A percentile compares a stretch with the other conserved stretches of the same genome.
These are phyloP conservation scores for Gila orcuttii DNA, from an alignment of 2,113 vertebrate genomes.

Conservation along the genomic window DNA sequence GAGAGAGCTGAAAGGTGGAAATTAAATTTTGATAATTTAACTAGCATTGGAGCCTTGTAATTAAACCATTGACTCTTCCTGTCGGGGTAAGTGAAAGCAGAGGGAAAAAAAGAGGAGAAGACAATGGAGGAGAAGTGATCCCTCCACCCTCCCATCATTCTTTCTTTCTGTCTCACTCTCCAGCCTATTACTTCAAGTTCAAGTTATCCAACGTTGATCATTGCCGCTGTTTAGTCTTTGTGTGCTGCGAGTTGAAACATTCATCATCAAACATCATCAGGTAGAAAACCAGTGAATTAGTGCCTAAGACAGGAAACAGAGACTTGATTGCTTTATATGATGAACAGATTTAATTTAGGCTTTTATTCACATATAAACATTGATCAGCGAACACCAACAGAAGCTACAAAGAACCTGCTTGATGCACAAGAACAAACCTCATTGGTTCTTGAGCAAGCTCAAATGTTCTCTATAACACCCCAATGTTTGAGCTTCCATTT, in stretches of 20 bases:
- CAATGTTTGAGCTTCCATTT: too few relatives aligned
- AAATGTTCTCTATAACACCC: too few relatives aligned
- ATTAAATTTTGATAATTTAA: slow-evolving; percentile 56
- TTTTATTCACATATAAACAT: too few relatives aligned
- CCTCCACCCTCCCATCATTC: slow-evolving; percentile 48
- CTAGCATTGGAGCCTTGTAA: slow-evolving; percentile 54
- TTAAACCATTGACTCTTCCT: slow-evolving; percentile 54
- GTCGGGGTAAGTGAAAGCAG: slow-evolving; percentile 16
- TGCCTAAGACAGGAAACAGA: too few relatives aligned
- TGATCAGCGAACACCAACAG: too few relatives aligned
- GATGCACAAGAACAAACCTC: too few relatives aligned
- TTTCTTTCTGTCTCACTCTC: slow-evolving; percentile 14
- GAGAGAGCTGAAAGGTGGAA: slow-evolving; percentile 54
- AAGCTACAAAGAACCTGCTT: too few relatives aligned
- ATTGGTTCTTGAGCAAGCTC: too few relatives aligned
- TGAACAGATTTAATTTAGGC: too few relatives aligned
- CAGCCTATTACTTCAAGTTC: slow-evolving; percentile 2
- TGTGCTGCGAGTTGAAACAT: not conserved
- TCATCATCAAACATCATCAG: not conserved
- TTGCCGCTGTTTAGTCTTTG: not conserved
- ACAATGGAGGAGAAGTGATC: slow-evolving; percentile 33
- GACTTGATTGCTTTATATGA: too few relatives aligned
- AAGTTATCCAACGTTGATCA: not conserved
- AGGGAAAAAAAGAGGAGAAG: not conserved
- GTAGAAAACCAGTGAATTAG: not conserved